These are phyloP conservation scores for Sebastes minor DNA, from an alignment of 2,797 vertebrate genomes.

Conservation along the genomic window DNA sequence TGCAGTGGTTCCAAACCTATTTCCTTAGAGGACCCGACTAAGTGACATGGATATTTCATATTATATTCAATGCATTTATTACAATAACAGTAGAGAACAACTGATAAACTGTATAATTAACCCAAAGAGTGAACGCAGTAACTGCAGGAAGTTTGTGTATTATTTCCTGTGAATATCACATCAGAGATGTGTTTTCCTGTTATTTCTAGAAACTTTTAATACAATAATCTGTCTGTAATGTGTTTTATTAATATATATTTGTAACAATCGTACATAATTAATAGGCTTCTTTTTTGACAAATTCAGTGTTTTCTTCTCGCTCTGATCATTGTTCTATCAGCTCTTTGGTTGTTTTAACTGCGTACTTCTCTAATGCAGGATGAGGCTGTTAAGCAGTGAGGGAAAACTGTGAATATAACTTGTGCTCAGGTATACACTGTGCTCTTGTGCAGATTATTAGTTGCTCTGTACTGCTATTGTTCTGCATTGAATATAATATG, in stretches of 20 bases:
- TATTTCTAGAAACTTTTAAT: neutral
- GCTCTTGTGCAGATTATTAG: fast-evolving
- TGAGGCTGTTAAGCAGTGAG: fast-evolving
- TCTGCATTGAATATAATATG: no score
- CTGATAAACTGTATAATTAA: neutral
- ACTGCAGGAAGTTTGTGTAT: neutral
- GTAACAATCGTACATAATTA: no score
- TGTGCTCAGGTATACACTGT: no score
- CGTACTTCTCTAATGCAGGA: fast-evolving
- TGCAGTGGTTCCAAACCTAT: no score
- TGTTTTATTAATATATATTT: no score
- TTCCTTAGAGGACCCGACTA: neutral
- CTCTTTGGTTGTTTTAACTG: no score
- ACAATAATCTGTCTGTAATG: neutral
- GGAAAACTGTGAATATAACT: no score
- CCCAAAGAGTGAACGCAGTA: neutral
- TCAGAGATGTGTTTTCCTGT: no score
- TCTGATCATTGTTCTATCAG: no score
- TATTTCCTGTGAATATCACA: no score
- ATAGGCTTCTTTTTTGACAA: neutral
- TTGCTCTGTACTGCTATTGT: no score
- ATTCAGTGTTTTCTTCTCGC: fast-evolving
- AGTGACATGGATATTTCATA: neutral
- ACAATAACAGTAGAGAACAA: no score
- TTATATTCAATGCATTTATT: neutral